Conservation (phyloP, 2,797 vertebrate species). For the Centropyge bicolor region DNA sequence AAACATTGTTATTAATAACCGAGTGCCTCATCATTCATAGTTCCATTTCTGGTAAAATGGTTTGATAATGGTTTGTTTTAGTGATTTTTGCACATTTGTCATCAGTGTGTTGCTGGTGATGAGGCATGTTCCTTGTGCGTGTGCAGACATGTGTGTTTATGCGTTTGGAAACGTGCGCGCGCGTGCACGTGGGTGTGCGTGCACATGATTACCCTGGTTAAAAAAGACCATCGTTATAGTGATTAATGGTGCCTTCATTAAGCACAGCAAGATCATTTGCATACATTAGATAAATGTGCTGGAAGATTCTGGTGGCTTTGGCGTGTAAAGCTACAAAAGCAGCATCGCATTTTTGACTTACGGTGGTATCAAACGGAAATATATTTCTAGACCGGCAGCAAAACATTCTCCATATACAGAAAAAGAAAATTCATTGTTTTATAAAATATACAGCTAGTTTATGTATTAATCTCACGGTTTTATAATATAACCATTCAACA, state of each 20-base stretch:
- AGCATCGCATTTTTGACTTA: slow-evolving; percentile 38
- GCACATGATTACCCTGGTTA: slow-evolving; percentile 84
- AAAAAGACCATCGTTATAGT: slow-evolving; percentile 86
- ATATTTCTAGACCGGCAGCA: neutral
- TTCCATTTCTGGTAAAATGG: slow-evolving; percentile 35
- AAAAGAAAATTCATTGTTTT: slow-evolving; percentile 14
- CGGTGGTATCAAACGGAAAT: slow-evolving; percentile 36
- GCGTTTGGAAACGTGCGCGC: slow-evolving; percentile 32
- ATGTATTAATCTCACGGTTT: slow-evolving; percentile 18
- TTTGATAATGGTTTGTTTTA: slow-evolving; percentile 32
- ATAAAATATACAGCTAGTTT: neutral
- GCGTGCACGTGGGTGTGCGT: slow-evolving; percentile 42
- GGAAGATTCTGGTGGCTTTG: slow-evolving; percentile 76
- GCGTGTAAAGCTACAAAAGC: slow-evolving; percentile 67
- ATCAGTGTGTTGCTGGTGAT: slow-evolving; percentile 49
- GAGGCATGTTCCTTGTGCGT: slow-evolving; percentile 45
- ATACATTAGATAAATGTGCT: slow-evolving; percentile 87
- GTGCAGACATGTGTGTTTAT: slow-evolving; percentile 26
- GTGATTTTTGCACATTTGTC: slow-evolving; percentile 43
- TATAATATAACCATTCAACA: slow-evolving; percentile 22
- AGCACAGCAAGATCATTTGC: slow-evolving; percentile 86
- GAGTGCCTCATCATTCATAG: slow-evolving; percentile 7
- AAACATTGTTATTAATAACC: slow-evolving; percentile 22
- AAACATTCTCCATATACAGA: slow-evolving; percentile 14
- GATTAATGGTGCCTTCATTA: slow-evolving; percentile 90